Base-by-base conservation (phyloP, 2,888 invertebrate genomes). In the Steinernema scapterisci region DNA sequence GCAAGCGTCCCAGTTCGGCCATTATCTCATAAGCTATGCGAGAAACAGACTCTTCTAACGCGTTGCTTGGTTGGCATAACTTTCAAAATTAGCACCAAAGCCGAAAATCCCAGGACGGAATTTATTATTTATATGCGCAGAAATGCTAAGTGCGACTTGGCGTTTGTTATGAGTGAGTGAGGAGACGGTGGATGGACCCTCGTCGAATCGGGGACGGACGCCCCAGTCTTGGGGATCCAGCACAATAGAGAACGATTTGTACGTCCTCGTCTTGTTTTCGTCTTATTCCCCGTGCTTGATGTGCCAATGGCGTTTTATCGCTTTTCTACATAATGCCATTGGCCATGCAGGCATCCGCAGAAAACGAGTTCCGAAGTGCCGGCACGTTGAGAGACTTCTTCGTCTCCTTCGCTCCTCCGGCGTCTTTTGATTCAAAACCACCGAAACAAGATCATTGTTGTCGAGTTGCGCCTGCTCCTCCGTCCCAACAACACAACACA, bases 81-180 rank as follows among this genome's bases (percentile, higher is more conserved):
- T 25, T 63, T 63, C 19, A 63, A 63, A 63, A 63, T 63, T 63
- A 63, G 63, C 63, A 63, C 21, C 63, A 63, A 9, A 63, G 27
- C 7, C 63, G 31, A 38, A 11, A 63, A 7, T 63, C 63, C 38
- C 63, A 27, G 63, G 38, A 31, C 23, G n/a, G 7, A 63, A 63
- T 38, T 13, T 16, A 63, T 63, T 63, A 63, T 63, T 63, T 31
- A 63, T 63, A 7, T 48, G 48, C 48, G 48, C 48, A 38, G 48
- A 48, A 48, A 48, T 16, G 48, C 38, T 38, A 38, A 48, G 5
- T 48, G 7, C 13, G 48, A 48, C 19, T 48, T 48, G 48, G 48
- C 19, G 38, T 48, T 13, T 19, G 48, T 48, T 16, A 48, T 48
- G 3, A 3, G 48, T 3, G 48, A 48, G 13, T n/a, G n/a, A 13